Evolutionary conservation across 2,797 vertebrate genomes (phyloP).

Genomic region (Phrynocephalus vlangalii): DNA sequence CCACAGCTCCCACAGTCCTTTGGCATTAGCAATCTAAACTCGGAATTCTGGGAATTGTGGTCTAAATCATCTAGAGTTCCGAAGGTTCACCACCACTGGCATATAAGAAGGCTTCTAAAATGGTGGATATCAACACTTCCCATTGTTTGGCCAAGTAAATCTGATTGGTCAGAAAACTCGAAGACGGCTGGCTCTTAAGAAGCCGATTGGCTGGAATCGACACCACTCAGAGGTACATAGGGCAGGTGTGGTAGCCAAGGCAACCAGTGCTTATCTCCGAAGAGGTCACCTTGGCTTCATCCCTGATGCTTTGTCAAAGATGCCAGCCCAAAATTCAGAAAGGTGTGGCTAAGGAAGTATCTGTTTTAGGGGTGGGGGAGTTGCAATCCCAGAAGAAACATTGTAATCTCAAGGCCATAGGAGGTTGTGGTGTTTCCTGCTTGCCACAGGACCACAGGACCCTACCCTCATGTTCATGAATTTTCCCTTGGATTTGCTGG

Average conservation of each 20-base stretch:
- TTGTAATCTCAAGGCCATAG: neutral
- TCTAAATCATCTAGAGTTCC: no score
- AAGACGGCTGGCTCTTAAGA: neutral
- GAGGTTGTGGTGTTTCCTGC: neutral
- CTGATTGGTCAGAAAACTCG: slow-evolving; percentile 9
- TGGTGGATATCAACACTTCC: neutral
- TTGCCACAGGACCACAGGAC: neutral
- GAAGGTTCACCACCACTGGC: no score
- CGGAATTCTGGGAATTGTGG: no score
- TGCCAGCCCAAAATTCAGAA: neutral
- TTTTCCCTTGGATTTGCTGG: neutral
- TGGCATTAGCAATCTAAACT: no score
- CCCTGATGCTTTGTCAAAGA: neutral
- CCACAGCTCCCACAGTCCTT: neutral
- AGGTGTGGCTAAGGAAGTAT: slow-evolving; percentile 1
- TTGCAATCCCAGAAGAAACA: neutral
- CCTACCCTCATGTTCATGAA: neutral
- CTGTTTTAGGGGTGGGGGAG: neutral
- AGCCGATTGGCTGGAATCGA: slow-evolving; percentile 24
- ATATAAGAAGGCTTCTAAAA: neutral
- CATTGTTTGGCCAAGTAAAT: neutral
- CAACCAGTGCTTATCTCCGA: neutral
- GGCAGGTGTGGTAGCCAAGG: neutral
- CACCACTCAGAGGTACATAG: no score
- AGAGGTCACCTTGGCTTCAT: neutral